Percentiles rank a stretch among this genome's conserved stretches.
phyloP scores from a whole-genome alignment of 2,113 vertebrate genomes.

The Cromileptes altivelis region DNA sequence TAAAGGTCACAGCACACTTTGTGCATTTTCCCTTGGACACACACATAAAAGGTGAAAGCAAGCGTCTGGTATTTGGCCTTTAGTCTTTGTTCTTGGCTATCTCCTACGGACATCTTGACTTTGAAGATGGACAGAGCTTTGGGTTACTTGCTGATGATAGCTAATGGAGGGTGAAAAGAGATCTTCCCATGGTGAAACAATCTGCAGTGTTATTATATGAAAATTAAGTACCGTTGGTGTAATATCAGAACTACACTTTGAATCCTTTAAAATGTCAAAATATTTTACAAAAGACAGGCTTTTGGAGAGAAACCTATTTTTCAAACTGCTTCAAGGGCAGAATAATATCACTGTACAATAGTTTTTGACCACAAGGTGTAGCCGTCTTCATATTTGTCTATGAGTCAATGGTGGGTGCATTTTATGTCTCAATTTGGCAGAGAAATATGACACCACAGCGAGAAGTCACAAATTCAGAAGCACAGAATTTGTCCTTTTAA shows the following conservation, averaged over 20 bases:
- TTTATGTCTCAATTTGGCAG: not conserved
- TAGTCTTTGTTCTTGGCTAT: conserved; percentile 45
- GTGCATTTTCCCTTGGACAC: not conserved
- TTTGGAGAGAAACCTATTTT: conserved; percentile 16
- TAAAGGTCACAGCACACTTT: not conserved
- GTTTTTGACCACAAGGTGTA: conserved; percentile 19
- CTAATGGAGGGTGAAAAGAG: not conserved
- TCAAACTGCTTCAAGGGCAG: conserved; percentile 10
- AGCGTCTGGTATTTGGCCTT: conserved; percentile 64
- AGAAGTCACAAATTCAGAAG: conserved; percentile 50
- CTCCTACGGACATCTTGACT: conserved; percentile 41
- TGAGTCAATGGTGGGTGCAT: not conserved
- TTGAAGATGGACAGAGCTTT: conserved; percentile 32
- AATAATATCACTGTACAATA: conserved; percentile 10
- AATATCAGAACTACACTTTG: conserved; percentile 3
- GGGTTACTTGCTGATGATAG: conserved; percentile 11
- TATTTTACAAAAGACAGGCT: not conserved
- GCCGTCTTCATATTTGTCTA: not conserved
- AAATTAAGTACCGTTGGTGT: not conserved
- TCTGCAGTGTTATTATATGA: conserved; percentile 1
- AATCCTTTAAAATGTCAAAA: not conserved
- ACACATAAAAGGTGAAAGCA: conserved; percentile 14
- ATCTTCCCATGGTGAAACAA: conserved; percentile 10
- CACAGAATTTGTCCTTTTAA: conserved; percentile 45
- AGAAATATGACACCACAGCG: conserved; percentile 11